Conservation (phyloP, 2,888 invertebrate species). For the Machimus rusticus region DNA sequence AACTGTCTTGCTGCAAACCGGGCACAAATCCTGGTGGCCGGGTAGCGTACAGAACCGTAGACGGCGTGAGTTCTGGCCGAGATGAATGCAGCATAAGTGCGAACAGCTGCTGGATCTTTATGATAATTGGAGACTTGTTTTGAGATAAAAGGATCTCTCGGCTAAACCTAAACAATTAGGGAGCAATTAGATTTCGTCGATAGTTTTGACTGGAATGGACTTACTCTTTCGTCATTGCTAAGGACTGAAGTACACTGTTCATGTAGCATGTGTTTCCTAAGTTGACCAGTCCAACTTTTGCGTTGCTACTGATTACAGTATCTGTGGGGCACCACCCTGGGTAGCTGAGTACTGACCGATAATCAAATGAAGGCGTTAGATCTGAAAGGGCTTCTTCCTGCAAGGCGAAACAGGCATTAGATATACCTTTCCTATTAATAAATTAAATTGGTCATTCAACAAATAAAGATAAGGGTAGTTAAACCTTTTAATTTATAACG, state of each 20-base stretch:
- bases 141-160: slow-evolving; percentile 70
- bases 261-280: slow-evolving; percentile 89
- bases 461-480: too few relatives aligned
- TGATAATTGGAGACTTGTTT: slow-evolving; percentile 67
- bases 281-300: slow-evolving; percentile 77
- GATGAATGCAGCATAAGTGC: slow-evolving; percentile 75
- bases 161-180: slow-evolving; percentile 67
- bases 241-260: slow-evolving; percentile 86
- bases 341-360: slow-evolving; percentile 58
- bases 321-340: slow-evolving; percentile 57
- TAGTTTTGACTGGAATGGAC: slow-evolving; percentile 52
- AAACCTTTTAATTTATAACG: too few relatives aligned
- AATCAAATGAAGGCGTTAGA: slow-evolving; percentile 64
- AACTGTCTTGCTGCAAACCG: slow-evolving; percentile 87
- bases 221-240: slow-evolving; percentile 80
- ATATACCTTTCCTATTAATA: not conserved
- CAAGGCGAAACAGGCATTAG: not conserved
- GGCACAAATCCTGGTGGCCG: slow-evolving; percentile 79
- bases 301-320: slow-evolving; percentile 50
- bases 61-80: slow-evolving; percentile 73
- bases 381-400: slow-evolving; percentile 61
- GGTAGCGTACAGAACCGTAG: slow-evolving; percentile 74
- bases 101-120: slow-evolving; percentile 76
- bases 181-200: not conserved
- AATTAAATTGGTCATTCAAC: too few relatives aligned